Percentiles rank a stretch among this genome's conserved stretches.
Conservation (phyloP, 2,797 vertebrate genomes). For the Rhinella marina region DNA sequence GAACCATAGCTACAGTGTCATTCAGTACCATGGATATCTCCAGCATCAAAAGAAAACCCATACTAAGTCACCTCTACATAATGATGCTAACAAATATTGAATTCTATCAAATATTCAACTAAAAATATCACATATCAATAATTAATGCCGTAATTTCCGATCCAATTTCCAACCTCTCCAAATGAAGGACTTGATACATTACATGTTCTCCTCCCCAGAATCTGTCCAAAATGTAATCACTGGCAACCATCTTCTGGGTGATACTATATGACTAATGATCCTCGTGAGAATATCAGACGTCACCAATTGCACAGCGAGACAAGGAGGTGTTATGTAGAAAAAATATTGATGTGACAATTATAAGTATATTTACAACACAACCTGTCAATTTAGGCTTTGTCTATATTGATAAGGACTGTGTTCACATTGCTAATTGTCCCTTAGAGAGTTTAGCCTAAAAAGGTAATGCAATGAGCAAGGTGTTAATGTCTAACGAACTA, state of each 20-base stretch:
- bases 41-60: not conserved
- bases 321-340: not conserved
- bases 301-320: not conserved
- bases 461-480: not conserved
- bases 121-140: not conserved
- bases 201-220: not conserved
- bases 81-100: not conserved
- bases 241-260: not conserved
- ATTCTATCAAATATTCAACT: not conserved
- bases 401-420: not conserved
- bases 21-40: not conserved
- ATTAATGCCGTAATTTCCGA: not conserved
- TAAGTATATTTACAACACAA: conserved; percentile 6
- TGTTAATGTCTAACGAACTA: not conserved
- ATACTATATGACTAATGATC: conserved; percentile 15
- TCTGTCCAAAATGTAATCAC: not conserved
- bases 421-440: conserved; percentile 23
- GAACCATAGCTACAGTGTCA: not conserved
- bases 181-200: not conserved
- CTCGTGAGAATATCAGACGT: not conserved
- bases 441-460: conserved; percentile 11
- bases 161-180: not conserved
- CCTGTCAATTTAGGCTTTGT: conserved; percentile 11
- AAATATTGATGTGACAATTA: conserved; percentile 25
- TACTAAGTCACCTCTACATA: not conserved